phyloP scores from a whole-genome alignment of 1,140 invertebrate genomes.

The Platyscapa corneri region DNA sequence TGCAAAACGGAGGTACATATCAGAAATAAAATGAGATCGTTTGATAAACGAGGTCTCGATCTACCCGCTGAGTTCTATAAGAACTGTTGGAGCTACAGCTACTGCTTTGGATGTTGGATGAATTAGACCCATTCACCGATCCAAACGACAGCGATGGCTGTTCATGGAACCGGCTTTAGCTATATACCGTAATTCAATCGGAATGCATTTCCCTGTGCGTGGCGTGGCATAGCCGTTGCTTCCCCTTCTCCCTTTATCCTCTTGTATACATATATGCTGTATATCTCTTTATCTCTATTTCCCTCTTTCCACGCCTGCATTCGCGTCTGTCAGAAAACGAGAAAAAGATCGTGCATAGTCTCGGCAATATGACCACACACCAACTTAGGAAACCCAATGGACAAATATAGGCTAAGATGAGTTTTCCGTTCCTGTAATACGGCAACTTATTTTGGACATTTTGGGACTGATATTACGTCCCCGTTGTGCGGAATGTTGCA shows the following conservation, averaged over 20 bases:
- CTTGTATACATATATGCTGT: background rate
- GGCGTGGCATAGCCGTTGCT: background rate
- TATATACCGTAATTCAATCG: constrained; percentile 58
- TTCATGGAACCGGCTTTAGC: constrained; percentile 28
- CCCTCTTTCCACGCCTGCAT: background rate
- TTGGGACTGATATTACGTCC: too few species aligned
- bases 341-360: background rate
- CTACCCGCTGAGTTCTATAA: constrained; percentile 25
- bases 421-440: background rate
- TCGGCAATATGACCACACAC: background rate
- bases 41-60: constrained; percentile 24
- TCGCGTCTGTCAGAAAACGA: background rate
- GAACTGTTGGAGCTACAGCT: constrained; percentile 39
- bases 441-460: background rate
- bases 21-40: background rate
- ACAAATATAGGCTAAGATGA: background rate
- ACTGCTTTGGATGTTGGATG: constrained; percentile 2
- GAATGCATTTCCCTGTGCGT: constrained; percentile 59
- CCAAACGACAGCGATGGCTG: constrained; percentile 5
- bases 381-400: background rate
- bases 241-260: background rate
- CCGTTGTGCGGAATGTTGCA: too few species aligned
- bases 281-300: background rate
- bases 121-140: constrained; percentile 57
- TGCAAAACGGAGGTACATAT: constrained; percentile 6